These are phyloP conservation scores for Machimus atricapillus DNA, from an alignment of 2,888 invertebrate genomes.

Conservation along the genomic window DNA sequence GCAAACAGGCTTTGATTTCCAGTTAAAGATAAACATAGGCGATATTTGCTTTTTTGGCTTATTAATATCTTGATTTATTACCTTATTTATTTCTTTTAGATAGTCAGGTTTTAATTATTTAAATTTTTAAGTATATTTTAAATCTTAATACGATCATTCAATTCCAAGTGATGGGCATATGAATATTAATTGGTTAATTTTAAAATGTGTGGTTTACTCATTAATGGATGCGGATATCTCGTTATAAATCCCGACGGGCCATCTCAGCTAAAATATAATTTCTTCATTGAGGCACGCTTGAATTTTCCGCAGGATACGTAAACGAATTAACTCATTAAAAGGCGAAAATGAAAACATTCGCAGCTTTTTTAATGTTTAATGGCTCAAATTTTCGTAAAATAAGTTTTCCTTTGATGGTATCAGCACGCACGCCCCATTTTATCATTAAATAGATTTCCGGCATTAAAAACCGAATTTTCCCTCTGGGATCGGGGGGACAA, in stretches of 20 bases:
- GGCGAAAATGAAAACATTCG: background rate
- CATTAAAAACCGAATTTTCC: background rate
- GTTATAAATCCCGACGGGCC: background rate
- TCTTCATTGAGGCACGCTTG: background rate
- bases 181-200: no score
- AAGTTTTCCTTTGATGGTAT: background rate
- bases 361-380: background rate
- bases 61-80: no score
- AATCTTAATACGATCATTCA: no score
- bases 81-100: no score
- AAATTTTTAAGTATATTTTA: no score
- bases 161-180: no score
- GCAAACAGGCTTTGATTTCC: no score
- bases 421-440: background rate
- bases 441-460: background rate
- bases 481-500: background rate
- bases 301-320: background rate
- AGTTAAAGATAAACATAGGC: no score
- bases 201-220: no score
- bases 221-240: no score
- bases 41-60: no score
- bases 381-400: background rate
- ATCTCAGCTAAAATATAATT: background rate
- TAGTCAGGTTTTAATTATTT: no score
- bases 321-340: background rate